Base-by-base conservation (phyloP, 2,888 invertebrate genomes). In the Drosophila gaucha region DNA sequence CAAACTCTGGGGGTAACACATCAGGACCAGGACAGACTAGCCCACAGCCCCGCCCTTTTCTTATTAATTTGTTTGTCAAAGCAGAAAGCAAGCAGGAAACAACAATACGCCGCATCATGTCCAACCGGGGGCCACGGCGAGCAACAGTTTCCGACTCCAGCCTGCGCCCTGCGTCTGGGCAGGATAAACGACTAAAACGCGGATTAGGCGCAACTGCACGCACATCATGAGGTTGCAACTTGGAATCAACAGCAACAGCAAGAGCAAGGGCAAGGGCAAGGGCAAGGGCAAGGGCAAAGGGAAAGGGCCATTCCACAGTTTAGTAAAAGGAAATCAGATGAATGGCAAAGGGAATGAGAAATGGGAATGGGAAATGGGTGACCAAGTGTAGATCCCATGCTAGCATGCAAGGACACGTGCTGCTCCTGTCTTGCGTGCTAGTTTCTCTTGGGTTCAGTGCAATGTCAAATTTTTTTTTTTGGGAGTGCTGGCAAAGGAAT, bases 11-110 rank as follows among this genome's bases (percentile, higher is more conserved):
- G 35, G 22, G 35, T 35, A 49, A 49, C 49, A 49, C 24, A 24
- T 16, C 33, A 10, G 24, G 3, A n/a, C n/a, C 50, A 36, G 26
- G 20, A 33, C 16, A 59, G 56, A 56, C 57, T 20, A 35, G 64
- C 59, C 66, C 41, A 16, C n/a, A 55, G 62, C 55, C 54, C 28
- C 44, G 66, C 62, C 67, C 44, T 33, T 67, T 69, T 71, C 56
- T 78, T 80, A 78, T 80, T 84, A 84, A 88, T 83, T 88, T 84
- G 88, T 84, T 84, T 84, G 88, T 88, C 84, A 68, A 71, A 68
- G 67, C 67, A 18, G 47, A 68, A 72, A 64, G 51, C 64, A 62
- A 49, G 54, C 76, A 71, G 76, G 72, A 76, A 77, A 44, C 66
- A 59, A 39, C 26, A 88, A 84, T 76, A 51, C 58, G 84, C 86